These are phyloP conservation scores for Meloidogyne exigua DNA, from an alignment of 1,140 invertebrate species.

Conservation along the genomic window DNA sequence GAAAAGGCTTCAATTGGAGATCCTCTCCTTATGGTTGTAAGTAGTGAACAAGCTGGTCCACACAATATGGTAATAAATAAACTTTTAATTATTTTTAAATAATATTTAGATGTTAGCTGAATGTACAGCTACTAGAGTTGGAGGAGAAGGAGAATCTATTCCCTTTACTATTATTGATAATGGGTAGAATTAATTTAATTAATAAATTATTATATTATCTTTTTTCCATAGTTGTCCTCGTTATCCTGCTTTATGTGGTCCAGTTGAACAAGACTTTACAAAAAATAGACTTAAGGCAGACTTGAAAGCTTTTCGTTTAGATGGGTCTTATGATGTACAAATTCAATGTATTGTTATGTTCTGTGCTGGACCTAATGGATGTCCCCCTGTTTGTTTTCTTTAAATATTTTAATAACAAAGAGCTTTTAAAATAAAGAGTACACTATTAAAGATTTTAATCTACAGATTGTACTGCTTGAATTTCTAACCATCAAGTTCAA, in stretches of 20 bases:
- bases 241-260: conserved; percentile 62
- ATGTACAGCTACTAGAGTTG: conserved; percentile 60
- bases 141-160: conserved; percentile 60
- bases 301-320: conserved; percentile 63
- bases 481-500: not conserved
- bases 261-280: conserved; percentile 63
- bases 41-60: conserved; percentile 60
- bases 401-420: too few relatives aligned
- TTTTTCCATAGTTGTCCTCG: conserved; percentile 53
- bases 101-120: conserved; percentile 57
- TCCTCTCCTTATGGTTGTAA: conserved; percentile 52
- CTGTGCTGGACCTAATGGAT: conserved; percentile 63
- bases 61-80: conserved; percentile 55
- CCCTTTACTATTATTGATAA: conserved; percentile 63
- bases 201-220: too few relatives aligned
- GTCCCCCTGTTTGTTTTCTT: conserved; percentile 61
- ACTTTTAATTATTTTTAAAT: conserved; percentile 26
- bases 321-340: conserved; percentile 63
- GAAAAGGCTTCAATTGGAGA: conserved; percentile 61
- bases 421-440: too few relatives aligned
- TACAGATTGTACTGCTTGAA: too few relatives aligned
- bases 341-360: conserved; percentile 63
- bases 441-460: too few relatives aligned
- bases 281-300: conserved; percentile 59
- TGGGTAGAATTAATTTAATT: conserved; percentile 38